A percentile compares a stretch with the other conserved stretches of the same genome.
Evolutionary conservation across 2,888 invertebrate species (phyloP).

Genomic region (Resseliella maxima): DNA sequence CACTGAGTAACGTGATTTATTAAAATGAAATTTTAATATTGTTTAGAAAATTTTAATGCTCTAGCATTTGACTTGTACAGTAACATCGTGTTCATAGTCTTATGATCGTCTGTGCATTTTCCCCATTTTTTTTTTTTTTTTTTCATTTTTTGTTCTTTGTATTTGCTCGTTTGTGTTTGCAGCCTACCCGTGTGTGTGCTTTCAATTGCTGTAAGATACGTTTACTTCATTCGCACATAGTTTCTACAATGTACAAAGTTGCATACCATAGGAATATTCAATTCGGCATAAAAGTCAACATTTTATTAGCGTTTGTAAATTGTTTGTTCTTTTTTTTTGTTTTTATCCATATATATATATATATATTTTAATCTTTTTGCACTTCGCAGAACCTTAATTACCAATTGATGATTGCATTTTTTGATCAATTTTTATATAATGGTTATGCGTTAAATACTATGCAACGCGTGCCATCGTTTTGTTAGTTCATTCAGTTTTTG

Average conservation of each 20-base stretch:
- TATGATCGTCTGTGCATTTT: background rate
- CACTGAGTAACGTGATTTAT: conserved; percentile 47
- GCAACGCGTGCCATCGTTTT: conserved; percentile 11
- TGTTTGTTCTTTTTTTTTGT: conserved; percentile 5
- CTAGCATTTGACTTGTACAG: conserved; percentile 35
- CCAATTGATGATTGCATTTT: conserved; percentile 46
- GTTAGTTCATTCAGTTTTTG: background rate
- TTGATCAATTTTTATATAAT: conserved; percentile 37
- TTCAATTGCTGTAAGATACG: conserved; percentile 9
- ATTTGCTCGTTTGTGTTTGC: background rate
- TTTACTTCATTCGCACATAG: background rate
- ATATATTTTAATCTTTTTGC: no score
- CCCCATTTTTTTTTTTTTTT: background rate
- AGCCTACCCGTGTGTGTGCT: background rate
- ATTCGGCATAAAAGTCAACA: background rate
- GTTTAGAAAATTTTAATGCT: conserved; percentile 52
- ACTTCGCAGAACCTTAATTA: background rate
- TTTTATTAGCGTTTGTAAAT: conserved; percentile 21
- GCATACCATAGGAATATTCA: background rate
- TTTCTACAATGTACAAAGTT: conserved; percentile 43
- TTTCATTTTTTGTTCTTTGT: background rate
- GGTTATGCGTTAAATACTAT: background rate
- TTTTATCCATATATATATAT: background rate
- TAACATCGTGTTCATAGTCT: background rate
- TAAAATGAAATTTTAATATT: conserved; percentile 53